Evolutionary conservation across 2,797 vertebrate species (phyloP), one percentile per base, ranked within the genome.

Genomic region (Sciurus carolinensis): DNA sequence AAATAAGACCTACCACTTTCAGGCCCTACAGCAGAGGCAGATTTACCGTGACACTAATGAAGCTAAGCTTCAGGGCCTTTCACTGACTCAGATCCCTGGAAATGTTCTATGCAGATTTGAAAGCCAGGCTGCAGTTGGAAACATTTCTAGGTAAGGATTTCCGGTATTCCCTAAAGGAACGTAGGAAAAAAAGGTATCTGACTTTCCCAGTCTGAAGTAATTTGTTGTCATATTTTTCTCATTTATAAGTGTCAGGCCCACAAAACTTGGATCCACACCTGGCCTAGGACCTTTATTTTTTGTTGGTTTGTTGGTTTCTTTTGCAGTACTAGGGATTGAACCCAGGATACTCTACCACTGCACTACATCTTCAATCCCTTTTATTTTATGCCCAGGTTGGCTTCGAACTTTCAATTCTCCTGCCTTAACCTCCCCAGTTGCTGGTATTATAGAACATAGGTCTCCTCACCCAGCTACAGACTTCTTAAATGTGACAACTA

Each of bases 201-300:
- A 91, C 64, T 77, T 18, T 92, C 39, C 4, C 81, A 59, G 75
- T 24, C 52, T 57, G 7, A 6, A 77, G 17, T 76, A 39, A 87
- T 72, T 81, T 95, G 24, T 50, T 57, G 15, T 66, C 52, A 71
- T 47, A 57, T 77, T 77, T 93, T 93, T 90, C 52, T 73, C 54
- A 52, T 87, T 75, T 67, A 30, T 42, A 64, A 76, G 59, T 62
- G 11, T 86, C 59, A 86, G 93, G 42, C 26, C 54, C 82, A 15
- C 1, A 0, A 52, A 62, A 0, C 7, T 1, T 26, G 28, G 24
- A 11, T 39, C 50, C 18, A 80, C 8, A 6, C 50, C 73, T 75
- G 59, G 42, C 42, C 36, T 30, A 5, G 1, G 5, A 59, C 28
- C 24, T 73, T 83, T 20, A 24, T 28, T 24, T 13, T 36, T 39